phyloP scores from a whole-genome alignment of 2,797 vertebrate species.

The Chaetophractus vellerosus region DNA sequence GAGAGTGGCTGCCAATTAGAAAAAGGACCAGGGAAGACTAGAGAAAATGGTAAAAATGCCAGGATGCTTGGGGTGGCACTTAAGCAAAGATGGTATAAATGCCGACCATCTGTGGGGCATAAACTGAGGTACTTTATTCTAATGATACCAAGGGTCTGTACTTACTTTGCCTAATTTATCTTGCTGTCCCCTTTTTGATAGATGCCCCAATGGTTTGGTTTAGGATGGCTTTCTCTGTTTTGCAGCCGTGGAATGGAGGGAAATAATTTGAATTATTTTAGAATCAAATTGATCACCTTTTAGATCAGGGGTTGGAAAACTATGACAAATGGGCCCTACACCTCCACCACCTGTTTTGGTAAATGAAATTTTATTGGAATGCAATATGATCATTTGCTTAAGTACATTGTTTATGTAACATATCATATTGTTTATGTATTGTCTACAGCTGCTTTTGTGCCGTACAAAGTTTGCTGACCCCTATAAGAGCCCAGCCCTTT shows the following conservation, averaged over 20 bases:
- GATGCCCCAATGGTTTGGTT: not conserved
- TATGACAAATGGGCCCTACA: not conserved
- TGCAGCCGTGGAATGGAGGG: not conserved
- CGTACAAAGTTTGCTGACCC: not conserved
- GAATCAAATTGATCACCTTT: not conserved
- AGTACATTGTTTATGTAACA: too few relatives aligned
- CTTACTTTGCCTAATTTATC: slow-evolving; percentile 5
- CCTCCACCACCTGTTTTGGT: not conserved
- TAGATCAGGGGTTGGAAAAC: not conserved
- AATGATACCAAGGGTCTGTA: not conserved
- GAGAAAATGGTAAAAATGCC: not conserved
- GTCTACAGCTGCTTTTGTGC: not conserved
- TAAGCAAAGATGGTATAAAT: not conserved
- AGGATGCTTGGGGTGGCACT: not conserved
- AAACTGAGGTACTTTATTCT: not conserved
- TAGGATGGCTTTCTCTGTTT: not conserved
- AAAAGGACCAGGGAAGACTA: not conserved
- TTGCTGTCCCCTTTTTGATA: not conserved
- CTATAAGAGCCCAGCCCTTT: not conserved
- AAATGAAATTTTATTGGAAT: slow-evolving; percentile 33
- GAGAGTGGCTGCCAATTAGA: not conserved
- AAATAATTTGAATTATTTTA: slow-evolving; percentile 53
- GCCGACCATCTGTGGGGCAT: not conserved
- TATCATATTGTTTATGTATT: not conserved
- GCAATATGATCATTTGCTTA: not conserved